Base-by-base conservation (phyloP, 2,797 vertebrate genomes). In the Fistularia commersonii region DNA sequence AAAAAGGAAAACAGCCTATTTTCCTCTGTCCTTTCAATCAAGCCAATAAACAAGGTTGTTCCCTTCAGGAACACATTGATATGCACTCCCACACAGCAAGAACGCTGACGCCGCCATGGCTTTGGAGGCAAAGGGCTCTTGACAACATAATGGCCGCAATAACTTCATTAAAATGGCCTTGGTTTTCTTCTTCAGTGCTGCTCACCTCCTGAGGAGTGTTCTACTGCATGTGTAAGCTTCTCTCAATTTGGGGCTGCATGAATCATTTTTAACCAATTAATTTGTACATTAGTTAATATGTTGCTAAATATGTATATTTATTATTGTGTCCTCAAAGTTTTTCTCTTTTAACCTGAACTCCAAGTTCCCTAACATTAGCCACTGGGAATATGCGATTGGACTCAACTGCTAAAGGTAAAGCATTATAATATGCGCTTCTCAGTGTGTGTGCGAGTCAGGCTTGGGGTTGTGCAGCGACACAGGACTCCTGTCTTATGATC, bases 161-260 rank as follows among this genome's bases (percentile, higher is more conserved):
- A 81, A 76, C 64, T 78, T 77, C 61, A 79, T 81, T 77, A 66
- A 74, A 84, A 80, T 64, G 70, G 53, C 50, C 51, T 55, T 36
- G 61, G 38, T 61, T 64, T 54, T 34, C 14, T 45, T 69, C 42
- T 47, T 34, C 41, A 15, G 8, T 4, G 40, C 11, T 3, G 37
- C 10, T 11, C 39, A 12, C 39, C 11, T 6, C 39, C 39, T 10
- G 8, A 11, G 13, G 6, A 6, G 10, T 11, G 0, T 49, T 62
- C 15, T 68, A 53, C 45, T 48, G 51, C 8, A 23, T 32, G 8
- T 51, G 54, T 52, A 15, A 41, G 23, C 67, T 69, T 64, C 12
- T 11, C 51, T 67, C 51, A 10, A 34, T 4, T 40, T 53, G 53
- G 48, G 49, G 41, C 8, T 6, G 37, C 44, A 32, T 49, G 15